A percentile compares a stretch with the other conserved stretches of the same genome.
Conservation (phyloP, 2,888 invertebrate genomes). For the Troides oblongomaculatus region DNA sequence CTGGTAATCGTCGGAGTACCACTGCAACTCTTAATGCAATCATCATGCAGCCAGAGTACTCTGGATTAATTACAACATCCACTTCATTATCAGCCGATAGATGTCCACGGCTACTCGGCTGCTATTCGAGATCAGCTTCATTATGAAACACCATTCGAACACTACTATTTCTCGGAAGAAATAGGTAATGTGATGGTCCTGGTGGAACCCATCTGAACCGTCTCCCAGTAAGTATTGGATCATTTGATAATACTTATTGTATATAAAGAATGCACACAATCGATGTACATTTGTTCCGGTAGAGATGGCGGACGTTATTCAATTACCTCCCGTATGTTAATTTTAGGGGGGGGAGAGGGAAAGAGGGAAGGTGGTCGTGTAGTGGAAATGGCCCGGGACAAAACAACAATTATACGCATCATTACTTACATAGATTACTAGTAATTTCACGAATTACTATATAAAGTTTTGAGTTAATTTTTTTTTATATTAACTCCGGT, state of each 20-base stretch:
- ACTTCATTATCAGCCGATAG: too few species aligned
- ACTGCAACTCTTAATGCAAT: too few species aligned
- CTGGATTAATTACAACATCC: too few species aligned
- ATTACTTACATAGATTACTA: constrained; percentile 19
- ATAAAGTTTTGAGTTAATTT: background rate
- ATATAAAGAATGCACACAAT: background rate
- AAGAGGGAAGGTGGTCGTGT: constrained; percentile 11
- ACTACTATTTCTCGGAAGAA: too few species aligned
- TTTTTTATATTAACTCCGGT: background rate
- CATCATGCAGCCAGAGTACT: too few species aligned
- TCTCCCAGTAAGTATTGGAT: too few species aligned
- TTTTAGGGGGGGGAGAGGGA: constrained; percentile 1
- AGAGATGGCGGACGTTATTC: constrained; percentile 24
- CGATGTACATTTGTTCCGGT: constrained; percentile 6
- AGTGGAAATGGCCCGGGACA: constrained; percentile 28
- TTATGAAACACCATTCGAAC: too few species aligned
- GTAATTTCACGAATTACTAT: constrained; percentile 3
- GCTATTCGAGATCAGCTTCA: too few species aligned
- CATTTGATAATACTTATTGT: background rate
- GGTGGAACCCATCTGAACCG: too few species aligned
- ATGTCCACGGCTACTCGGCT: too few species aligned
- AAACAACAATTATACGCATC: constrained; percentile 26
- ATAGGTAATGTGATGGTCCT: too few species aligned
- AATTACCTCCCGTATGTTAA: constrained; percentile 25
- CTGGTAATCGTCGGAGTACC: too few species aligned